Conservation (phyloP, 2,888 invertebrate species). For the Sinopyrophorus schimmeli region DNA sequence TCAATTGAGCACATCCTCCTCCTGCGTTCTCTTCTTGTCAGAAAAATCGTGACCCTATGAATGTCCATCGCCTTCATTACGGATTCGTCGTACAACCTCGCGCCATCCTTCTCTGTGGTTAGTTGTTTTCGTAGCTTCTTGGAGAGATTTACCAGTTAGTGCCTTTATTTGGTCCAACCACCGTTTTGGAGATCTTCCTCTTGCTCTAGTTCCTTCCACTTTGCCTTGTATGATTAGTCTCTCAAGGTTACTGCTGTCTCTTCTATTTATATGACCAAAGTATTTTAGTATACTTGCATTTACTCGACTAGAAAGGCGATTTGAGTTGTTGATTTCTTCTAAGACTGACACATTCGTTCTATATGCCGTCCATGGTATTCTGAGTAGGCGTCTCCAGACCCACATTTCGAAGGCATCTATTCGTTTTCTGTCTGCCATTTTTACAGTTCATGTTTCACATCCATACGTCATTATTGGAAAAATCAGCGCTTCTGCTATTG, state of each 20-base stretch:
- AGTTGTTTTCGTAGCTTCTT: slow-evolving; percentile 1
- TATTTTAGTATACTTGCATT: neutral
- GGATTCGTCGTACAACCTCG: slow-evolving; percentile 4
- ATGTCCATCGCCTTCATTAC: no score
- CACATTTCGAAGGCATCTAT: slow-evolving; percentile 3
- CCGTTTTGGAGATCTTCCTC: no score
- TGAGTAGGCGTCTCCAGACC: neutral
- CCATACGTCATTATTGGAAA: slow-evolving; percentile 3
- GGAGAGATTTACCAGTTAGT: neutral
- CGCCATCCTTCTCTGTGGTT: slow-evolving; percentile 3
- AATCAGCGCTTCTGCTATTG: slow-evolving; percentile 4
- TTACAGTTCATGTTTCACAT: slow-evolving; percentile 1
- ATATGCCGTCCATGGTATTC: slow-evolving; percentile 4
- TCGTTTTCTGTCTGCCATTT: slow-evolving; percentile 4
- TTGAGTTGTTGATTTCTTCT: slow-evolving; percentile 3
- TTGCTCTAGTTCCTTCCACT: neutral
- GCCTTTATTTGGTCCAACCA: neutral
- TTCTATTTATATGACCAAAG: slow-evolving; percentile 1
- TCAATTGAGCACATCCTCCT: no score
- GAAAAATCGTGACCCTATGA: no score
- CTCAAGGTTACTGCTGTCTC: slow-evolving; percentile 1
- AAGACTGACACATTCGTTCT: neutral
- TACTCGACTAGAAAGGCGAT: neutral
- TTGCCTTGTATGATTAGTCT: slow-evolving; percentile 1
- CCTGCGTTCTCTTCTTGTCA: no score